Evolutionary conservation across 2,888 invertebrate genomes (phyloP).

Genomic region (Acronicta psi): DNA sequence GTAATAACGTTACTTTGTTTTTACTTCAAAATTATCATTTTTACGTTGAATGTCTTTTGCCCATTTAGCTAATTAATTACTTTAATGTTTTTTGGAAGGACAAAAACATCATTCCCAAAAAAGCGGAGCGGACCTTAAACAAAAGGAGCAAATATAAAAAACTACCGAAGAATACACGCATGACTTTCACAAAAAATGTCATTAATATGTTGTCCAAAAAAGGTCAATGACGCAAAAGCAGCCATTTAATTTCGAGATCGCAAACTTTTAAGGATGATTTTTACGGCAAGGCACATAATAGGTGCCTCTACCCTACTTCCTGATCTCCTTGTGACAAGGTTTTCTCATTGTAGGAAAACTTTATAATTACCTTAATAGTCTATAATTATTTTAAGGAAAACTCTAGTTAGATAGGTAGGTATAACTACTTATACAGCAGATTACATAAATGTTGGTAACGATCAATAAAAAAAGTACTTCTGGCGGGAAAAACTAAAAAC

Average conservation of each 20-base stretch:
- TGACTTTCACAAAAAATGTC: not conserved
- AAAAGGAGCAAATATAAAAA: no score
- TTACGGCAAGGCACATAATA: constrained; percentile 7
- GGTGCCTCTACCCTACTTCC: constrained; percentile 35
- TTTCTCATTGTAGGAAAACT: constrained; percentile 32
- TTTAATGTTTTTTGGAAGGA: no score
- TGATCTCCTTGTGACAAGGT: constrained; percentile 52
- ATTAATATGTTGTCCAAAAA: constrained; percentile 5
- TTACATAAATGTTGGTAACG: no score
- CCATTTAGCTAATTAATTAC: no score
- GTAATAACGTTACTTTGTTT: no score
- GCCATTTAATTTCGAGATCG: constrained; percentile 1
- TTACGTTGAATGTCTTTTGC: no score
- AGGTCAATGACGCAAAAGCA: constrained; percentile 25
- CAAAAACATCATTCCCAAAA: no score
- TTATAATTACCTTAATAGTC: constrained; percentile 16
- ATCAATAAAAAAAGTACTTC: no score
- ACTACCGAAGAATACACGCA: no score
- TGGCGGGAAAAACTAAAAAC: no score
- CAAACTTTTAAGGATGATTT: constrained; percentile 3
- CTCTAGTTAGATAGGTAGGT: constrained; percentile 7
- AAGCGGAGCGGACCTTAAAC: no score
- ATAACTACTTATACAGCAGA: constrained; percentile 4
- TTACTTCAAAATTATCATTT: no score
- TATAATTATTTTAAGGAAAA: constrained; percentile 30